Base-by-base conservation (phyloP, 1,140 invertebrate genomes). In the Neodiprion virginianus region DNA sequence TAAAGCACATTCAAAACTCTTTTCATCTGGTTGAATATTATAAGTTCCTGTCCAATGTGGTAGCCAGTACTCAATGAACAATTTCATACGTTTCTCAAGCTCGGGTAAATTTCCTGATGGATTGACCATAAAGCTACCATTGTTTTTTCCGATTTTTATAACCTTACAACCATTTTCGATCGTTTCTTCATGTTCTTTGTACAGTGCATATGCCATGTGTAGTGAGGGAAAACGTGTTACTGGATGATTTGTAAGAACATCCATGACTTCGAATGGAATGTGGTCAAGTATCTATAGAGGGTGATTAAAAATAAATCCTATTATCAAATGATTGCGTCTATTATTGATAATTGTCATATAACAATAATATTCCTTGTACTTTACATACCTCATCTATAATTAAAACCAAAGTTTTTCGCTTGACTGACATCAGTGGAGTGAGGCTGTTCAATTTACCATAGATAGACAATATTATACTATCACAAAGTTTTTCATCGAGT, bases 141-240 rank as follows among this genome's bases (percentile, higher is more conserved):
- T 79, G 70, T 86, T 82, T 3, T 88, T 75, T 48, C 71, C 80
- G 49, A 83, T 75, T 76, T 82, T 80, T 21, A 89, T 82, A 40
- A 89, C 76, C 81, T 91, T 91, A 74, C 89, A 92, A 5, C 92
- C 90, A 81, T 92, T 81, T 23, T 88, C 72, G 23, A 93, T 91
- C 66, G 88, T 80, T 74, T 87, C 78, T 85, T 93, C 83, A 78
- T 93, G 90, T 72, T 90, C 86, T 83, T 92, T 91, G 78, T 91
- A 93, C 73, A 95, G 86, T 1, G 90, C 90, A 77, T 93, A 92
- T 7, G 92, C 84, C 78, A 95, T 90, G 76, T 94, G 92, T 7
- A 96, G 82, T 48, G 94, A 96, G 48, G 95, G 93, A 81, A 96
- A 91, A 68, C 95, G 89, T 11, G 92, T 92, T 0, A 95, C 90